phyloP scores from a whole-genome alignment of 2,888 invertebrate genomes.

The Leptogaster cylindrica region DNA sequence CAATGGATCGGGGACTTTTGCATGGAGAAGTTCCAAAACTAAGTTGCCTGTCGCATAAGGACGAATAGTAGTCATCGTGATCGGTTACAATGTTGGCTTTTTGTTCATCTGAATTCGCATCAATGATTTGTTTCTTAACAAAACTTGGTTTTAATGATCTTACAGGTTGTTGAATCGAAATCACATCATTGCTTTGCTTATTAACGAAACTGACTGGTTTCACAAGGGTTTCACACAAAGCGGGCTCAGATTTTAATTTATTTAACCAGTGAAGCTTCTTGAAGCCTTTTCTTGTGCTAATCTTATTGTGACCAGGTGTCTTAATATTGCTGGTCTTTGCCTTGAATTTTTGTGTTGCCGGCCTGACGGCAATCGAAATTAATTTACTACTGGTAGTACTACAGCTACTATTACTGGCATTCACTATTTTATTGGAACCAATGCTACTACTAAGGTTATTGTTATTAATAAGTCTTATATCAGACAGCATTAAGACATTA shows the following conservation, averaged over 20 bases:
- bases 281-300: constrained; percentile 42
- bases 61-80: constrained; percentile 55
- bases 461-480: constrained; percentile 36
- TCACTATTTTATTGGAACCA: constrained; percentile 48
- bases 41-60: constrained; percentile 57
- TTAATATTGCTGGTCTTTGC: constrained; percentile 14
- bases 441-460: constrained; percentile 50
- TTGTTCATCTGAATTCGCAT: constrained; percentile 6
- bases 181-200: constrained; percentile 19
- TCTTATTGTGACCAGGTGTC: constrained; percentile 36
- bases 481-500: constrained; percentile 23
- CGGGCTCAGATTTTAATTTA: constrained; percentile 55
- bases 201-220: constrained; percentile 48
- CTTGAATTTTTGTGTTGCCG: constrained; percentile 37
- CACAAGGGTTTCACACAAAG: constrained; percentile 55
- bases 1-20: constrained; percentile 51
- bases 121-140: constrained; percentile 32
- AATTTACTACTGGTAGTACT: constrained; percentile 40
- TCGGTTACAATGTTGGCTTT: constrained; percentile 41
- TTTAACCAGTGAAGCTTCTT: constrained; percentile 47
- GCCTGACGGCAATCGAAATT: constrained; percentile 37
- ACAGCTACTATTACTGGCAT: constrained; percentile 47
- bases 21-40: constrained; percentile 56
- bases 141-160: no score
- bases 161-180: no score